phyloP scores from a whole-genome alignment of 2,113 vertebrate species.

The Onychostoma macrolepis region DNA sequence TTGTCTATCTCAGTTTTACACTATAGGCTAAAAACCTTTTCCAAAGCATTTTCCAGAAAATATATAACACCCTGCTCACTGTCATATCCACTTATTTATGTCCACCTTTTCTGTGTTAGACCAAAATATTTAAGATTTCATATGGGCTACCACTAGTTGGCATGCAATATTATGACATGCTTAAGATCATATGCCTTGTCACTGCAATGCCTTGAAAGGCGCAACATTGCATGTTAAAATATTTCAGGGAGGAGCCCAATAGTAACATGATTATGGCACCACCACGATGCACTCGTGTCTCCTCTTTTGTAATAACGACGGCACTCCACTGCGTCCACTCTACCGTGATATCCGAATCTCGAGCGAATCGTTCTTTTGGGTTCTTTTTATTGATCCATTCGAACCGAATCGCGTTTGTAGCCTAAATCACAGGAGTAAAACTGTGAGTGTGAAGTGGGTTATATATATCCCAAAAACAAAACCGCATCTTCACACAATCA shows the following conservation, averaged over 20 bases:
- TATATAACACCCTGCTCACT: not conserved
- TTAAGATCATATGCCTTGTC: not conserved
- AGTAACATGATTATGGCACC: constrained; percentile 17
- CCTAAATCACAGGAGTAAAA: not conserved
- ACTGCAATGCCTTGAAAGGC: not conserved
- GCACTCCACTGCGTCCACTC: not conserved
- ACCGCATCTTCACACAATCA: not conserved
- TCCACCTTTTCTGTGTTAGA: not conserved
- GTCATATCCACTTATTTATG: not conserved
- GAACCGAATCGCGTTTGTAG: not conserved
- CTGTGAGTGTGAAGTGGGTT: not conserved
- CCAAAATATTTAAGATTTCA: not conserved
- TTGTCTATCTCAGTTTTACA: not conserved
- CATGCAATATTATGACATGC: not conserved
- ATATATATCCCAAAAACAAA: not conserved
- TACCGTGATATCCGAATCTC: not conserved
- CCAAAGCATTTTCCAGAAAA: not conserved
- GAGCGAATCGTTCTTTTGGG: not conserved
- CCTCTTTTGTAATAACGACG: constrained; percentile 1
- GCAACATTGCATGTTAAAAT: not conserved
- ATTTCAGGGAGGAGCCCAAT: constrained; percentile 16
- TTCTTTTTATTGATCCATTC: not conserved
- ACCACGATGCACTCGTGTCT: not conserved
- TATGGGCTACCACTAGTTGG: not conserved
- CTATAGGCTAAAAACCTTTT: not conserved